A percentile compares a stretch with the other conserved stretches of the same genome.
phyloP scores from a whole-genome alignment of 2,797 vertebrate species.

The Chloroceryle inda region DNA sequence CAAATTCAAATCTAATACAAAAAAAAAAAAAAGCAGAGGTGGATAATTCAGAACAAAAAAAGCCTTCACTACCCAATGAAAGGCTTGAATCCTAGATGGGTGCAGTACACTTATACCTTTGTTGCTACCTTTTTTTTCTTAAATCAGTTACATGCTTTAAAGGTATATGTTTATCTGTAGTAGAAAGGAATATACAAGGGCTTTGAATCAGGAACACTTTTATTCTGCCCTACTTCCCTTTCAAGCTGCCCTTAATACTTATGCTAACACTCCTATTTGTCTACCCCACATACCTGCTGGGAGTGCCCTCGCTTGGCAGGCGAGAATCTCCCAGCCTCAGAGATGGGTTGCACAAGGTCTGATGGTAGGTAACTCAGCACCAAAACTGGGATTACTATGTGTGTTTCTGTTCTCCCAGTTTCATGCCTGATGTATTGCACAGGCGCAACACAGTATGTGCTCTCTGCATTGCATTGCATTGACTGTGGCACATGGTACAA shows the following conservation, averaged over 20 bases:
- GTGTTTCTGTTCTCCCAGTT: neutral
- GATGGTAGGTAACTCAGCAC: neutral
- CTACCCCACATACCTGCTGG: conserved; percentile 29
- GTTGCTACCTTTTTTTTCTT: neutral
- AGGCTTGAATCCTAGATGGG: neutral
- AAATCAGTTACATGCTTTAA: fast-evolving
- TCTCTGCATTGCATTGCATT: neutral
- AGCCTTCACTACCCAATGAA: neutral
- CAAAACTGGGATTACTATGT: neutral
- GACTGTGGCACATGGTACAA: fast-evolving
- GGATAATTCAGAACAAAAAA: neutral
- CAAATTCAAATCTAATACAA: neutral
- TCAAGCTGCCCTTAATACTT: conserved; percentile 22
- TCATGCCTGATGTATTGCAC: neutral
- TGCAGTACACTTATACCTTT: neutral
- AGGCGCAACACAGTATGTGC: fast-evolving
- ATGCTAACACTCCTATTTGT: neutral
- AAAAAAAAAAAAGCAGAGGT: neutral
- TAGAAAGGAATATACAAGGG: neutral
- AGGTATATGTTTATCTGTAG: neutral
- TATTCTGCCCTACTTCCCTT: conserved; percentile 25
- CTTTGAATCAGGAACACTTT: neutral
- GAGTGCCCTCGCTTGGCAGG: conserved; percentile 23
- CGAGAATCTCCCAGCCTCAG: neutral
- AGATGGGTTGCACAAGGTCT: neutral